phyloP scores from a whole-genome alignment of 2,113 vertebrate species.

The Apodemus sylvaticus region DNA sequence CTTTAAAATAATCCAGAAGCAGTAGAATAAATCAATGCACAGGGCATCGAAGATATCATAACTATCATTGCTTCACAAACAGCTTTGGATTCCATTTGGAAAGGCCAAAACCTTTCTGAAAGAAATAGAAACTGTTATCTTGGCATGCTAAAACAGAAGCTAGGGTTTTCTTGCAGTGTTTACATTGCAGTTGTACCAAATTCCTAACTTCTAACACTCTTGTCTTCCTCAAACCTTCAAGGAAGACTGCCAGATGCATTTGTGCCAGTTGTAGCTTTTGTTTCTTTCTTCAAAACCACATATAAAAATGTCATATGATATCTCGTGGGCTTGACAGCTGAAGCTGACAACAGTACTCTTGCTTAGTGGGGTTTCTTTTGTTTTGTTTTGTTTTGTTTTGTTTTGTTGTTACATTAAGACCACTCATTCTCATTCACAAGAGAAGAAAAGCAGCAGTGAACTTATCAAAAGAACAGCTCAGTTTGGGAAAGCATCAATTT shows the following conservation, averaged over 20 bases:
- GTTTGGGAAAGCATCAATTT: background rate
- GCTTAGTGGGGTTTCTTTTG: background rate
- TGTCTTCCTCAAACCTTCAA: slow-evolving; percentile 1
- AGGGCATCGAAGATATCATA: slow-evolving; percentile 50
- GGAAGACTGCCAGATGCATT: background rate
- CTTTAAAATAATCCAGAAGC: slow-evolving; percentile 65
- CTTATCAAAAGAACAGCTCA: slow-evolving; percentile 19
- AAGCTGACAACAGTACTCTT: background rate
- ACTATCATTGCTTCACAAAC: slow-evolving; percentile 49
- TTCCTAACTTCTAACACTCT: background rate
- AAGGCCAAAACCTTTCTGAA: slow-evolving; percentile 55
- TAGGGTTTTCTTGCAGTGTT: slow-evolving; percentile 50
- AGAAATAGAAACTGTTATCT: slow-evolving; percentile 47
- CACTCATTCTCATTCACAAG: background rate
- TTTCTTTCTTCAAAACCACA: background rate
- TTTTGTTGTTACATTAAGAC: background rate
- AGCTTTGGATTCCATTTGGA: slow-evolving; percentile 56
- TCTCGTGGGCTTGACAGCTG: slow-evolving; percentile 2
- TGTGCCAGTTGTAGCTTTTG: background rate
- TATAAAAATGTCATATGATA: background rate
- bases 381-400: background rate
- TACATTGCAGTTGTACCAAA: slow-evolving; percentile 62
- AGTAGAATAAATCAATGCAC: slow-evolving; percentile 66
- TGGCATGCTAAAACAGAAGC: slow-evolving; percentile 63
- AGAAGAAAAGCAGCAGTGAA: background rate